Conservation (phyloP, 2,888 invertebrate genomes). For the Zeuzera pyrina region DNA sequence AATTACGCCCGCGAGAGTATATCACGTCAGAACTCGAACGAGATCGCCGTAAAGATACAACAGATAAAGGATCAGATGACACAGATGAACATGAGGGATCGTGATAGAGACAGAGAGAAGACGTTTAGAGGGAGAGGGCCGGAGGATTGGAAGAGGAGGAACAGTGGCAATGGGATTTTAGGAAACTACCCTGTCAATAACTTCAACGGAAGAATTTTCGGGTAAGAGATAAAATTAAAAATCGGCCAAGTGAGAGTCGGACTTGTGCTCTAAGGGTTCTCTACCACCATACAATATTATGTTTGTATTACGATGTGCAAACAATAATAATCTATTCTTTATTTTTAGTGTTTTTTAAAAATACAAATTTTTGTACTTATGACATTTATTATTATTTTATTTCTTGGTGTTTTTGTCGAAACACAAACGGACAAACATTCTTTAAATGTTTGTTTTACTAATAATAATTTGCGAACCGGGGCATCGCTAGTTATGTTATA, state of each 20-base stretch:
- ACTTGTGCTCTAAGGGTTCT: no score
- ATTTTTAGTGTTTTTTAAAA: no score
- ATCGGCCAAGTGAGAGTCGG: no score
- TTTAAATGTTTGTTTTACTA: no score
- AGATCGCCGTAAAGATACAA: conserved; percentile 45
- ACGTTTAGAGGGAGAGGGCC: neutral
- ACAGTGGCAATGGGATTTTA: conserved; percentile 43
- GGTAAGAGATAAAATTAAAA: conserved; percentile 29
- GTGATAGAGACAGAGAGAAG: neutral
- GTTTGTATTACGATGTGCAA: no score
- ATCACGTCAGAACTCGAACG: no score
- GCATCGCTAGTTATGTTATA: neutral
- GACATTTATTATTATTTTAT: neutral
- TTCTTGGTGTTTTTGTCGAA: no score
- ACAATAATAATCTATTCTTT: no score
- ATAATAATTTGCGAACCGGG: neutral
- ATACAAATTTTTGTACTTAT: no score
- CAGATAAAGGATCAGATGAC: conserved; percentile 53
- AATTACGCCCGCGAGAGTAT: neutral
- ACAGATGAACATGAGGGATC: conserved; percentile 22
- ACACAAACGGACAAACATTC: no score
- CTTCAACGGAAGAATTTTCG: conserved; percentile 24
- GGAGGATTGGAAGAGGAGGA: conserved; percentile 11
- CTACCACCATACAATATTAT: no score
- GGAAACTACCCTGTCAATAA: conserved; percentile 39